These are phyloP conservation scores for Channa striata DNA, from an alignment of 2,797 vertebrate species.

Conservation along the genomic window DNA sequence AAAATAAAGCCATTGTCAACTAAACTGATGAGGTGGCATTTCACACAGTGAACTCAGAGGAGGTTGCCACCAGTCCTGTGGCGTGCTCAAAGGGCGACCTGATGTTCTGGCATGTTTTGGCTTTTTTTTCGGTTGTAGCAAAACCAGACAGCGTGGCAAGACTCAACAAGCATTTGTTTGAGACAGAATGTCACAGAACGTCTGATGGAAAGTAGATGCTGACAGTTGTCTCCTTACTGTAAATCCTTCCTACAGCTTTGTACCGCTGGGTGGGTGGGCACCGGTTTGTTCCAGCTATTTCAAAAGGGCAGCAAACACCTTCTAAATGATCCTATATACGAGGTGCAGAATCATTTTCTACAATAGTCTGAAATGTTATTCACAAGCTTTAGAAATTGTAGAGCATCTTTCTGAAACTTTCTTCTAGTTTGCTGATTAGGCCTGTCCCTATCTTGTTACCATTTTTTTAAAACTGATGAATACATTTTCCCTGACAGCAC, in stretches of 20 bases:
- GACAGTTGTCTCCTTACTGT: slow-evolving; percentile 37
- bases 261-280: slow-evolving; percentile 13
- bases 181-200: slow-evolving; percentile 36
- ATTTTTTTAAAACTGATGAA: background rate
- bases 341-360: background rate
- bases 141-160: slow-evolving; percentile 26
- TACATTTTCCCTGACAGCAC: background rate
- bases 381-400: too few relatives aligned
- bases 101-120: slow-evolving; percentile 46
- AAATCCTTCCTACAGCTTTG: slow-evolving; percentile 20
- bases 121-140: slow-evolving; percentile 30
- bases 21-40: slow-evolving; percentile 57
- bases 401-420: background rate
- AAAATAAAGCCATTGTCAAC: slow-evolving; percentile 62
- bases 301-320: background rate
- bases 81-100: slow-evolving; percentile 23
- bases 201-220: slow-evolving; percentile 36
- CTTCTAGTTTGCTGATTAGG: background rate
- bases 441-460: background rate
- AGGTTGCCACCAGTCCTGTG: slow-evolving; percentile 8
- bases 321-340: background rate
- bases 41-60: slow-evolving; percentile 32
- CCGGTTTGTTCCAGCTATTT: background rate
- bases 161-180: slow-evolving; percentile 33
- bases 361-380: too few relatives aligned